Conservation (phyloP, 2,797 vertebrate species). For the Pelodytes ibericus region DNA sequence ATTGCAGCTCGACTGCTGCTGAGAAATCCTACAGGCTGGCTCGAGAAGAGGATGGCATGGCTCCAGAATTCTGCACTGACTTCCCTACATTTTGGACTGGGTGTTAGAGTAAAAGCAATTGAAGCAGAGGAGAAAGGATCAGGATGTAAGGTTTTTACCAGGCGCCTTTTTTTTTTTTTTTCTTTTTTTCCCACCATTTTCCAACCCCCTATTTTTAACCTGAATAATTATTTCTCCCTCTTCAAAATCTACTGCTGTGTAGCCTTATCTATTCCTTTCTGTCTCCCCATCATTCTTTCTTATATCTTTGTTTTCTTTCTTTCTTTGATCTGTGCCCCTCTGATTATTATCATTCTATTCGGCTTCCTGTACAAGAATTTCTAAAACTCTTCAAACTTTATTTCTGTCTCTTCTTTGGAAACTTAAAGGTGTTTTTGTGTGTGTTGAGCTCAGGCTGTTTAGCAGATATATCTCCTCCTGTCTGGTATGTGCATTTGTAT, state of each 20-base stretch:
- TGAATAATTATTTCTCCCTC: slow-evolving; percentile 40
- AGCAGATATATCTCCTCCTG: slow-evolving; percentile 30
- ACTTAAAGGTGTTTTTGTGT: slow-evolving; percentile 37
- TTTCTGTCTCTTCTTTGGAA: slow-evolving; percentile 12
- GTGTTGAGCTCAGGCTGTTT: slow-evolving; percentile 26
- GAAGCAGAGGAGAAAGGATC: slow-evolving; percentile 49
- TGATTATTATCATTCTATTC: slow-evolving; percentile 7
- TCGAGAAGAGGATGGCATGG: slow-evolving; percentile 52
- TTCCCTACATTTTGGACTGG: slow-evolving; percentile 56
- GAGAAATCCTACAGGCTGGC: slow-evolving; percentile 56
- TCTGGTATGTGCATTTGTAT: slow-evolving; percentile 54
- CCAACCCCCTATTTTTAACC: slow-evolving; percentile 42
- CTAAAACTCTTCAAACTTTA: slow-evolving; percentile 35
- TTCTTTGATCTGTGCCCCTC: slow-evolving; percentile 14
- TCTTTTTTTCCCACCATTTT: slow-evolving; percentile 49
- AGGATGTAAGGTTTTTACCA: slow-evolving; percentile 55
- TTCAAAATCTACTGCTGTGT: slow-evolving; percentile 21
- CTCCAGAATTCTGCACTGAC: slow-evolving; percentile 53
- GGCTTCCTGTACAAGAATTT: slow-evolving; percentile 19
- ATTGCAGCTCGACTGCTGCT: slow-evolving; percentile 53
- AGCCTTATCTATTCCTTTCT: neutral
- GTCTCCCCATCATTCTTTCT: slow-evolving; percentile 21
- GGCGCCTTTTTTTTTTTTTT: slow-evolving; percentile 53
- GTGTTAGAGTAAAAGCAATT: slow-evolving; percentile 55
- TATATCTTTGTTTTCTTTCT: neutral